These are phyloP conservation scores for Thyatira batis DNA, from an alignment of 2,888 invertebrate species.

Conservation along the genomic window DNA sequence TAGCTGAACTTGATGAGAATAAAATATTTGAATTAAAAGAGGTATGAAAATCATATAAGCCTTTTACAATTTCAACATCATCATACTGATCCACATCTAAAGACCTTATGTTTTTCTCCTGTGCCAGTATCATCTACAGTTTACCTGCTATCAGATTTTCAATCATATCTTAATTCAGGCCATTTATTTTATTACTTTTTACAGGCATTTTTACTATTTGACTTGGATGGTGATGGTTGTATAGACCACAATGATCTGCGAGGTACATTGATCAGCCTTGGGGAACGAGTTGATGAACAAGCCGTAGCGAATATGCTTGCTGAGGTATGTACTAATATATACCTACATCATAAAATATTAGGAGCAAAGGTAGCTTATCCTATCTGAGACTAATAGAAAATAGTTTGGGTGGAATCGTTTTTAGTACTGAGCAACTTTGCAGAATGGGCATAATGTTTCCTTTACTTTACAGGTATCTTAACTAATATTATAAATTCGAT, in stretches of 20 bases:
- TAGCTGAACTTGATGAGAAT: constrained; percentile 82
- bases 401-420: no score
- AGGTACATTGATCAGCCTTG: constrained; percentile 83
- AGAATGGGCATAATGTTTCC: no score
- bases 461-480: no score
- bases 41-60: constrained; percentile 54
- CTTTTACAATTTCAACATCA: not conserved
- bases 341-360: no score
- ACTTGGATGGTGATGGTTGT: constrained; percentile 85
- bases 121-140: no score
- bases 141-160: no score
- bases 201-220: constrained; percentile 85
- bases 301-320: constrained; percentile 83
- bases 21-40: constrained; percentile 85
- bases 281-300: constrained; percentile 80
- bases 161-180: not conserved
- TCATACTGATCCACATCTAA: no score
- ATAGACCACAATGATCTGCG: constrained; percentile 85
- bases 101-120: not conserved
- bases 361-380: no score
- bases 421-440: no score
- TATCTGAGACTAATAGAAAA: no score
- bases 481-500: no score
- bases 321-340: constrained; percentile 69
- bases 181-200: constrained; percentile 9